Percentiles rank a stretch among this genome's conserved stretches.
Evolutionary conservation across 2,113 vertebrate genomes (phyloP).

Genomic region (Murina feae): DNA sequence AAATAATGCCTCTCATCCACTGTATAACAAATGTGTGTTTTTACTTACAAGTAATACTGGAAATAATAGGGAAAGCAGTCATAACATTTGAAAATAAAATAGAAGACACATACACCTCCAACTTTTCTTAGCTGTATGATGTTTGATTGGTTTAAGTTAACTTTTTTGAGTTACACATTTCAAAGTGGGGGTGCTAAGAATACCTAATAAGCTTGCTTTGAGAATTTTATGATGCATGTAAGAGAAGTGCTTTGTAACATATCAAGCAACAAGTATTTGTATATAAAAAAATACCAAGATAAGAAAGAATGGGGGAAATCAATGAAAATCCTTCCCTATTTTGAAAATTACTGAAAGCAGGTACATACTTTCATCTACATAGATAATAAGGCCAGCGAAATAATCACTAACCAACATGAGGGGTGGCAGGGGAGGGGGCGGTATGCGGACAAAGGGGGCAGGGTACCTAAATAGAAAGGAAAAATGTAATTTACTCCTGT

Average conservation of each 20-base stretch:
- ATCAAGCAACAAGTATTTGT: background rate
- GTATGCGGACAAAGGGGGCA: no score
- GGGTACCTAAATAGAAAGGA: background rate
- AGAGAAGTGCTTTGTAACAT: background rate
- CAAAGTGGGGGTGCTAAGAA: background rate
- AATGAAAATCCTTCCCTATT: background rate
- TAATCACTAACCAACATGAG: background rate
- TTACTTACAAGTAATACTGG: background rate
- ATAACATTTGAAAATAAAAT: background rate
- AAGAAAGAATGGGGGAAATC: background rate
- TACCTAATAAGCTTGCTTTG: background rate
- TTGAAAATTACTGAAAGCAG: background rate
- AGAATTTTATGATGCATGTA: background rate
- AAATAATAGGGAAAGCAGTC: background rate
- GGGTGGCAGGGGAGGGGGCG: no score
- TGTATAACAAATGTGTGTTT: background rate
- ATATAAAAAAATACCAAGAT: background rate
- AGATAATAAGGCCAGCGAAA: background rate
- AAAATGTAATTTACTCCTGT: background rate
- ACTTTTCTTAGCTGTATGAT: background rate
- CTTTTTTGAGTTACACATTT: background rate
- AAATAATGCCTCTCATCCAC: background rate
- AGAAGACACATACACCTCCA: background rate
- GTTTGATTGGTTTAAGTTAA: background rate
- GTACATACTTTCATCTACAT: background rate